These are phyloP conservation scores for Pseudomyrmex flavicornis DNA, from an alignment of 1,140 invertebrate genomes.

Conservation along the genomic window DNA sequence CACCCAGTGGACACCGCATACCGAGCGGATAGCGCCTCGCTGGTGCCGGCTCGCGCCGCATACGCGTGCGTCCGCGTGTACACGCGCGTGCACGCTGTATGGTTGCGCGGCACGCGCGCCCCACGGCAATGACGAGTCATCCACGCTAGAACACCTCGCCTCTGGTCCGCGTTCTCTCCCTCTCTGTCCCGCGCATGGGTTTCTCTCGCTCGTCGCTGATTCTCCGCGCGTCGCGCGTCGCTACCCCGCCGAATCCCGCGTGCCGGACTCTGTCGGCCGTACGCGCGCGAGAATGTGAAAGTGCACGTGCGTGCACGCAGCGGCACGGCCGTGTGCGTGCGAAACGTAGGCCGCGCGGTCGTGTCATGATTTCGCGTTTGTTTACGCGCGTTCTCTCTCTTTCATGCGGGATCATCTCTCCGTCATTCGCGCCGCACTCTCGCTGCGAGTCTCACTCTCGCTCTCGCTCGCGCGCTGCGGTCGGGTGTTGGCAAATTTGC, in stretches of 20 bases:
- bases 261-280: constrained; percentile 53
- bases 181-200: constrained; percentile 54
- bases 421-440: constrained; percentile 63
- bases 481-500: constrained; percentile 85
- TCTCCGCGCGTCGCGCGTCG: constrained; percentile 57
- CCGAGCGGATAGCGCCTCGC: constrained; percentile 61
- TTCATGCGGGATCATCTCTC: constrained; percentile 51
- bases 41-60: constrained; percentile 64
- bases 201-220: constrained; percentile 63
- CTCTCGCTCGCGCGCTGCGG: constrained; percentile 74
- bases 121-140: constrained; percentile 86
- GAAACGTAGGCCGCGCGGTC: constrained; percentile 71
- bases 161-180: constrained; percentile 53
- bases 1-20: constrained; percentile 59
- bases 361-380: constrained; percentile 84
- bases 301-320: constrained; percentile 69
- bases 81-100: constrained; percentile 50
- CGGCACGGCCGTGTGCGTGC: constrained; percentile 66
- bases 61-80: constrained; percentile 61
- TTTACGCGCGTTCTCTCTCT: constrained; percentile 78
- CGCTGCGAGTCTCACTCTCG: constrained; percentile 11
- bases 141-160: constrained; percentile 84
- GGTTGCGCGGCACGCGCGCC: constrained; percentile 83
- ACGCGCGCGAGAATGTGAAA: constrained; percentile 48
- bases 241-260: constrained; percentile 51